Evolutionary conservation across 2,113 vertebrate species (phyloP).

Genomic region (Podocnemis expansa): DNA sequence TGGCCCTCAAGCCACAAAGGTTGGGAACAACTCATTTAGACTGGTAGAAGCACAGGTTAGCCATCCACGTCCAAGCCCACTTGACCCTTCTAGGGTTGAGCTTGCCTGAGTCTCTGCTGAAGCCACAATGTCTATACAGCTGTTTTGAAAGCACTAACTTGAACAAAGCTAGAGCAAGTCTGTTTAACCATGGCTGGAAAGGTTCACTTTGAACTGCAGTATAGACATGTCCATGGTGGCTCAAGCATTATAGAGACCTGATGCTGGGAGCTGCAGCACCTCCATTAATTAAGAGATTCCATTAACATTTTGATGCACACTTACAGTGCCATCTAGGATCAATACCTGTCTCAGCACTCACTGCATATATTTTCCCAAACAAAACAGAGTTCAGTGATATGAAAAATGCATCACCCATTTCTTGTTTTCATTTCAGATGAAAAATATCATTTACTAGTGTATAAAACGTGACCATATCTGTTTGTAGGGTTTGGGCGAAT

Average conservation of each 20-base stretch:
- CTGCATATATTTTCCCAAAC: no score
- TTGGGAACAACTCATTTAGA: no score
- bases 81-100: background rate
- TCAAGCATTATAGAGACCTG: background rate
- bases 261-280: background rate
- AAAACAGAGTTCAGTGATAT: no score
- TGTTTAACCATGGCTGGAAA: background rate
- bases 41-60: background rate
- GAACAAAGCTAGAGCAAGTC: background rate
- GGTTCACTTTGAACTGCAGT: background rate
- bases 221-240: background rate
- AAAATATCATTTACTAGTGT: background rate
- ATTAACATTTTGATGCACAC: background rate
- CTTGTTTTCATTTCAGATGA: background rate
- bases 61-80: background rate
- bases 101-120: background rate
- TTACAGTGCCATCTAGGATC: background rate
- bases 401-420: background rate
- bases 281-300: background rate
- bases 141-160: background rate
- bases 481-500: background rate
- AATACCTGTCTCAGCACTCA: background rate
- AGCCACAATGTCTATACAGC: background rate
- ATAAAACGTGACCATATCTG: background rate
- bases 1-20: no score